These are phyloP conservation scores for Kradibia gibbosae DNA, from an alignment of 1,140 invertebrate genomes.

Conservation along the genomic window DNA sequence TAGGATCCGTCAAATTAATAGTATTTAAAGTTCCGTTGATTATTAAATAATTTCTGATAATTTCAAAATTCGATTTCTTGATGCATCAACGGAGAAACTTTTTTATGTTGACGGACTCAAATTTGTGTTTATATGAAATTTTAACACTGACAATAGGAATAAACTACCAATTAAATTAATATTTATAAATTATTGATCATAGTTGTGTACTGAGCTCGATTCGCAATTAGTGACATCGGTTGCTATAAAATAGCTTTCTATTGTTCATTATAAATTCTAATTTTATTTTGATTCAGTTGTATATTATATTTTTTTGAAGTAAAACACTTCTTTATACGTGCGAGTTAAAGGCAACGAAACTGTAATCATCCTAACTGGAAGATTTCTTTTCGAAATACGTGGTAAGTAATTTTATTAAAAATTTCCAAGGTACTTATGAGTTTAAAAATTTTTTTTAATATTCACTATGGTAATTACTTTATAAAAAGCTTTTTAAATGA, in stretches of 20 bases:
- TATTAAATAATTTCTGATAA: background rate
- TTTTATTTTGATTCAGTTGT: background rate
- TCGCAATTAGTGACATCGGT: background rate
- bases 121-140: no score
- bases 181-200: background rate
- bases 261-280: background rate
- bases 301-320: background rate
- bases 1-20: no score
- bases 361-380: background rate
- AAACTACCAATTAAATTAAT: background rate
- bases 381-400: background rate
- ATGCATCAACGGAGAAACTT: no score
- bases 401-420: no score
- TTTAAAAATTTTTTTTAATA: no score
- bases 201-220: background rate
- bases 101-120: no score
- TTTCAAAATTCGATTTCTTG: background rate
- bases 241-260: slow-evolving; percentile 30
- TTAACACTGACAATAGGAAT: background rate
- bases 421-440: no score
- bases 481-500: no score
- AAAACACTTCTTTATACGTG: slow-evolving; percentile 11
- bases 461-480: no score
- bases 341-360: slow-evolving; percentile 27
- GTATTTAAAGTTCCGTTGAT: background rate